phyloP scores from a whole-genome alignment of 2,113 vertebrate species.

The Mus spicilegus region DNA sequence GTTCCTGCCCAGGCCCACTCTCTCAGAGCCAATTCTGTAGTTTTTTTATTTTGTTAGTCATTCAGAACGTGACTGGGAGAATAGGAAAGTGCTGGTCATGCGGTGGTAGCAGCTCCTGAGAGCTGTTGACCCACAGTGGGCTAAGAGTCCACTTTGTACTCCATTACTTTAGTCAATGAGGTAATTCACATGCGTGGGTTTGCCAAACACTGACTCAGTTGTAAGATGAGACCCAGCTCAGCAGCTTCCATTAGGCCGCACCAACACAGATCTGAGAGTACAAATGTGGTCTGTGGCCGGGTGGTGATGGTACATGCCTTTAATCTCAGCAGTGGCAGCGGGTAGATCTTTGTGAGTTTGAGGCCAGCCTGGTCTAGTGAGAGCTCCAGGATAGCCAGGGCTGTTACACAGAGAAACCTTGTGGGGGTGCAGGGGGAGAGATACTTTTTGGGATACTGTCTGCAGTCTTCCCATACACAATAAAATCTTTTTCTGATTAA shows the following conservation, averaged over 20 bases:
- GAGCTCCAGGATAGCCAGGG: no score
- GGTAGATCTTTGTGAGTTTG: no score
- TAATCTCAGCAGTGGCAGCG: no score
- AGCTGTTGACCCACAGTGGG: background rate
- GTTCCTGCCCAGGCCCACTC: background rate
- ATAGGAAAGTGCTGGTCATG: background rate
- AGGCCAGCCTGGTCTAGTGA: no score
- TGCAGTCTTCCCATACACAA: background rate
- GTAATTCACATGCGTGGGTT: background rate
- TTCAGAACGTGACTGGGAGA: constrained; percentile 16
- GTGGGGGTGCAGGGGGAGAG: no score
- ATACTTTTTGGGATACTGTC: background rate
- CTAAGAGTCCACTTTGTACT: background rate
- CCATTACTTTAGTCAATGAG: background rate
- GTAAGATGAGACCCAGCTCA: background rate
- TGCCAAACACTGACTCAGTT: background rate
- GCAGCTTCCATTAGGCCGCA: background rate
- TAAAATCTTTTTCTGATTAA: background rate
- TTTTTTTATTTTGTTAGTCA: background rate
- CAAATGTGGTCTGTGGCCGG: background rate
- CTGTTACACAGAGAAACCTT: no score
- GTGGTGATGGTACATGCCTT: no score
- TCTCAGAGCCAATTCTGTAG: background rate
- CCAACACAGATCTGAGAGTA: background rate
- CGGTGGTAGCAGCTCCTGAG: background rate